Evolutionary conservation across 2,888 invertebrate species (phyloP).

Genomic region (Leptinotarsa peninsularis): DNA sequence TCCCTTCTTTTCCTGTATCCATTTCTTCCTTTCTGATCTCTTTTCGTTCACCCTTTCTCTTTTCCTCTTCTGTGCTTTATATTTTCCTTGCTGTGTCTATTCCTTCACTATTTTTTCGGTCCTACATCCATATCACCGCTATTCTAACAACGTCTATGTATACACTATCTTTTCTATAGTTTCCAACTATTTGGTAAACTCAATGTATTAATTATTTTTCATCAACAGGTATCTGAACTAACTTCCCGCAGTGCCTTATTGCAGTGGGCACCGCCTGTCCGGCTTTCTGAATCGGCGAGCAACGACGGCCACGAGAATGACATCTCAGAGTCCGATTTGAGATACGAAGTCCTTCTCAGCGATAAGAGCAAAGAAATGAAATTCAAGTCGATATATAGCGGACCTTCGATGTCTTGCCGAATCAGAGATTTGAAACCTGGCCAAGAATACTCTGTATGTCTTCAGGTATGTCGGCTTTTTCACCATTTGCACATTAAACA

Average conservation of each 20-base stretch:
- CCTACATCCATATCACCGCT: no score
- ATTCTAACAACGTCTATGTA: no score
- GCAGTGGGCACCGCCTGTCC: conserved; percentile 80
- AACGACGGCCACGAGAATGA: conserved; percentile 68
- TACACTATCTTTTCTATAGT: no score
- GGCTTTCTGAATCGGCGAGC: conserved; percentile 66
- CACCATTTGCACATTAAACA: no score
- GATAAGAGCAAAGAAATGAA: conserved; percentile 84
- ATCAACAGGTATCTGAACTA: conserved; percentile 80
- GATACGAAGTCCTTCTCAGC: conserved; percentile 85
- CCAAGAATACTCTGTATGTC: conserved; percentile 86
- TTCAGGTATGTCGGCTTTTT: conserved; percentile 66
- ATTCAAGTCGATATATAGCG: conserved; percentile 87
- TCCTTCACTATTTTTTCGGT: no score
- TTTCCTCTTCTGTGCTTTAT: no score
- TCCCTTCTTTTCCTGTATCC: no score
- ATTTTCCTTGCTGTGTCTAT: no score
- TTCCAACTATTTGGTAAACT: no score
- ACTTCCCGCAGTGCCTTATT: conserved; percentile 87
- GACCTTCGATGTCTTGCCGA: conserved; percentile 80
- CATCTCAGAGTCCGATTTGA: conserved; percentile 74
- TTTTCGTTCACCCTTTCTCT: no score
- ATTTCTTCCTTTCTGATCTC: no score
- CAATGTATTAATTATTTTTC: conserved; percentile 45
- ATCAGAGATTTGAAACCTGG: conserved; percentile 88